These are phyloP conservation scores for Hirtodrosophila alboralis DNA, from an alignment of 2,888 invertebrate species.

Conservation along the genomic window DNA sequence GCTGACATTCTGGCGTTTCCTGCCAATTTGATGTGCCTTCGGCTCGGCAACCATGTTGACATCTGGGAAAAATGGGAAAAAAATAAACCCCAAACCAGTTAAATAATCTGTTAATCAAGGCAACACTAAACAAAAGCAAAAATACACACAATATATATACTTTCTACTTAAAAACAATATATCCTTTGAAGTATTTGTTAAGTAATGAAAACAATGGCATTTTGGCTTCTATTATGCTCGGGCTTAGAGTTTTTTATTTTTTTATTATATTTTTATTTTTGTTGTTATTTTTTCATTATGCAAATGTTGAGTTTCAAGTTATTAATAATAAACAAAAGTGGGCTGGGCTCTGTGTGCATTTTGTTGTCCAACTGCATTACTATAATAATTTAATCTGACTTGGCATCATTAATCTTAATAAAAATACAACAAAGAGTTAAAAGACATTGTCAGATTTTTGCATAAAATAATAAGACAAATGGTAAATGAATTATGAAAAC, in stretches of 20 bases:
- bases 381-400: constrained; percentile 59
- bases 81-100: constrained; percentile 13
- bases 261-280: too few relatives aligned
- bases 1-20: constrained; percentile 86
- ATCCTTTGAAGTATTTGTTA: constrained; percentile 53
- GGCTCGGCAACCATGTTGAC: constrained; percentile 90
- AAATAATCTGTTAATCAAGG: constrained; percentile 19
- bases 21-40: constrained; percentile 87
- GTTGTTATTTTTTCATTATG: constrained; percentile 61
- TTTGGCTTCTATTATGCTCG: constrained; percentile 28
- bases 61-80: constrained; percentile 84
- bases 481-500: background rate
- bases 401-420: constrained; percentile 81
- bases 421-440: constrained; percentile 53
- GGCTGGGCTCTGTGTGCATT: constrained; percentile 13
- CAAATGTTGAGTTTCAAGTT: constrained; percentile 61
- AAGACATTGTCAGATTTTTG: constrained; percentile 43
- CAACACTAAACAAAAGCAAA: constrained; percentile 24
- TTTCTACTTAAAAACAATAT: constrained; percentile 12
- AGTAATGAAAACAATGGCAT: constrained; percentile 37
- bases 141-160: background rate
- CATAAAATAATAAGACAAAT: constrained; percentile 26
- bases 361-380: constrained; percentile 43
- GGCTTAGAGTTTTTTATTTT: constrained; percentile 12
- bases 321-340: constrained; percentile 57